Evolutionary conservation across 2,113 vertebrate species (phyloP).

Genomic region (Labeo catla): DNA sequence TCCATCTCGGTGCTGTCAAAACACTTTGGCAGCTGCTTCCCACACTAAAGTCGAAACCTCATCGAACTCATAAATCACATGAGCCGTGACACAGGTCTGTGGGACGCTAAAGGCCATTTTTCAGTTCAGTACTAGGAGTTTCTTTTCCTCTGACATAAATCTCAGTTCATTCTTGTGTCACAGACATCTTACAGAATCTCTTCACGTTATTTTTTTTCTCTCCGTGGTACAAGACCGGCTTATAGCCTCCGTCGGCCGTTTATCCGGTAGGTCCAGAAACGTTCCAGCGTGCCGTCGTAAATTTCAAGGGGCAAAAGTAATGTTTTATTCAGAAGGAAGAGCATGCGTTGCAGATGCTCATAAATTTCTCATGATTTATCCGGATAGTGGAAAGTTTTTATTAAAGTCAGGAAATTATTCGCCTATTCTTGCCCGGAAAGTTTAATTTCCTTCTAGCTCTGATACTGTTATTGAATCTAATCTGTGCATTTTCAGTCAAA

Average conservation of each 20-base stretch:
- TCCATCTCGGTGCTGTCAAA: conserved; percentile 46
- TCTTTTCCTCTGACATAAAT: conserved; percentile 64
- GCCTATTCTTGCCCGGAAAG: conserved; percentile 12
- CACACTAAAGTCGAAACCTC: conserved; percentile 33
- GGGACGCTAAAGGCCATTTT: conserved; percentile 28
- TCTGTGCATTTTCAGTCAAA: background rate
- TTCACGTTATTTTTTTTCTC: background rate
- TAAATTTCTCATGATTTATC: conserved; percentile 39
- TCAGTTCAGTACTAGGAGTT: conserved; percentile 53
- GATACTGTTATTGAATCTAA: conserved; percentile 12
- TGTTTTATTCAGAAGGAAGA: conserved; percentile 53
- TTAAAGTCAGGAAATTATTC: conserved; percentile 29
- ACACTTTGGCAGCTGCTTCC: conserved; percentile 53
- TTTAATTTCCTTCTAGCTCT: conserved; percentile 17
- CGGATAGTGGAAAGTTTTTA: conserved; percentile 24
- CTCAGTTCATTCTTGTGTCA: conserved; percentile 61
- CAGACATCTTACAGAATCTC: conserved; percentile 56
- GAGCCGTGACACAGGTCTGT: conserved; percentile 33
- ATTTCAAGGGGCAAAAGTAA: conserved; percentile 36
- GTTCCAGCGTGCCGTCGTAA: conserved; percentile 16
- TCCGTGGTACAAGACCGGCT: background rate
- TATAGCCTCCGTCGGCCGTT: background rate
- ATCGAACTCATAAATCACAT: conserved; percentile 47
- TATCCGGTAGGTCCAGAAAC: conserved; percentile 26
- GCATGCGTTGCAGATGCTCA: conserved; percentile 46